Percentiles rank a stretch among this genome's conserved stretches.
These are phyloP conservation scores for Syngnathus typhle DNA, from an alignment of 2,113 vertebrate species.

Conservation along the genomic window DNA sequence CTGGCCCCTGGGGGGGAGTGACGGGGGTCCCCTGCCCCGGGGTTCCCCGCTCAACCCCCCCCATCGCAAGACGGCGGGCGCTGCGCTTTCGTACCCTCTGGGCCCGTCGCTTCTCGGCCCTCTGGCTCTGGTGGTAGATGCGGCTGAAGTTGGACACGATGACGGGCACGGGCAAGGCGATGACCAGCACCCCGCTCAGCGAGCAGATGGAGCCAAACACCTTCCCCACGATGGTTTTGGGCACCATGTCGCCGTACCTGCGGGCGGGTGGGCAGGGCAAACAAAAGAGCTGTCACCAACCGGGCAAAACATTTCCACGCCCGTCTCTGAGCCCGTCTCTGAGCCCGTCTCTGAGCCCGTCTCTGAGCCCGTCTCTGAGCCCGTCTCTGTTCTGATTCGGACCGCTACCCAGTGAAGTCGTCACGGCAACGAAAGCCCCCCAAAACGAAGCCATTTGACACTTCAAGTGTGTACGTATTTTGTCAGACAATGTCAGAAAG, in stretches of 20 bases:
- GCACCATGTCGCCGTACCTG: conserved; percentile 99
- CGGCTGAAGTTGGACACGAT: conserved; percentile 99
- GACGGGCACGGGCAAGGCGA: conserved; percentile 95
- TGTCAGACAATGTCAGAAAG: not conserved
- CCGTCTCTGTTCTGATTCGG: too few relatives aligned
- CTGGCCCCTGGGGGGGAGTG: too few relatives aligned
- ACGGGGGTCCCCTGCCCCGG: too few relatives aligned
- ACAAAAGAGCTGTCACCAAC: conserved; percentile 10
- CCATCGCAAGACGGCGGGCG: too few relatives aligned
- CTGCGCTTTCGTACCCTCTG: conserved; percentile 80
- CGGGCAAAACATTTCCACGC: too few relatives aligned
- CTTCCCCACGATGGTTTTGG: conserved; percentile 98
- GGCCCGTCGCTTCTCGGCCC: conserved; percentile 92
- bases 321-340: too few relatives aligned
- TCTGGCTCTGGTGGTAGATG: conserved; percentile 98
- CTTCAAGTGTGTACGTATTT: not conserved
- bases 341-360: too few relatives aligned
- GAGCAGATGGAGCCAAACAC: conserved; percentile 98
- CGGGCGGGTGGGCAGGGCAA: not conserved
- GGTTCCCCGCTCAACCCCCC: too few relatives aligned
- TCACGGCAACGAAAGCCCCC: too few relatives aligned
- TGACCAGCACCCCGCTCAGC: conserved; percentile 95
- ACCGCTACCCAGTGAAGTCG: too few relatives aligned
- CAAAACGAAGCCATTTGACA: too few relatives aligned
- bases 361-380: too few relatives aligned